A percentile compares a stretch with the other conserved stretches of the same genome.
phyloP scores from a whole-genome alignment of 35 echinoderm and acorn worm species.

The Ophiothrix spiculata region DNA sequence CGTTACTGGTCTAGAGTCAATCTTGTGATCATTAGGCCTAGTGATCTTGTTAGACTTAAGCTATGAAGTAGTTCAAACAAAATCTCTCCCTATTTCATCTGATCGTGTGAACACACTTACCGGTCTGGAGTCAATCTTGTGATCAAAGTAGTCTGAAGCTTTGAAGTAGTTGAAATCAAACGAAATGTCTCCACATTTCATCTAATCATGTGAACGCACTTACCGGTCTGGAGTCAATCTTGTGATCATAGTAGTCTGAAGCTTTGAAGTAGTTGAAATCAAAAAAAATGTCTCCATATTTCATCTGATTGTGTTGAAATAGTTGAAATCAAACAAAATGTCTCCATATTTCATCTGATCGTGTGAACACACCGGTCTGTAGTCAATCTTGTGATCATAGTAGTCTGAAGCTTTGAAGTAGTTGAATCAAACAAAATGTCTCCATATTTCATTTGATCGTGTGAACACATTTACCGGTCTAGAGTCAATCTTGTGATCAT shows the following conservation, averaged over 20 bases:
- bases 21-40: background rate
- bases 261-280: background rate
- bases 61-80: background rate
- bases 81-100: background rate
- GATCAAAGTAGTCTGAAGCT: conserved; percentile 81
- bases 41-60: too few species aligned
- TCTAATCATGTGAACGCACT: conserved; percentile 88
- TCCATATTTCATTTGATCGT: background rate
- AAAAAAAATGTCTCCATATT: conserved; percentile 87
- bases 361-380: conserved; percentile 79
- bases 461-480: conserved; percentile 63
- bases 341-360: conserved; percentile 99
- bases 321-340: conserved; percentile 89
- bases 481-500: conserved; percentile 96
- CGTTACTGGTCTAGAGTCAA: too few species aligned
- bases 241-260: background rate
- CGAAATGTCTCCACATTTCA: conserved; percentile 93
- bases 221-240: too few species aligned
- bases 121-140: conserved; percentile 90
- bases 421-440: background rate
- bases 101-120: conserved; percentile 35
- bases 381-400: conserved; percentile 95
- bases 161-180: conserved; percentile 93
- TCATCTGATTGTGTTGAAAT: conserved; percentile 98
- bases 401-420: background rate